Evolutionary conservation across 2,797 vertebrate species (phyloP), one percentile per base, ranked within the genome.

Genomic region (Melanotaenia boesemani): DNA sequence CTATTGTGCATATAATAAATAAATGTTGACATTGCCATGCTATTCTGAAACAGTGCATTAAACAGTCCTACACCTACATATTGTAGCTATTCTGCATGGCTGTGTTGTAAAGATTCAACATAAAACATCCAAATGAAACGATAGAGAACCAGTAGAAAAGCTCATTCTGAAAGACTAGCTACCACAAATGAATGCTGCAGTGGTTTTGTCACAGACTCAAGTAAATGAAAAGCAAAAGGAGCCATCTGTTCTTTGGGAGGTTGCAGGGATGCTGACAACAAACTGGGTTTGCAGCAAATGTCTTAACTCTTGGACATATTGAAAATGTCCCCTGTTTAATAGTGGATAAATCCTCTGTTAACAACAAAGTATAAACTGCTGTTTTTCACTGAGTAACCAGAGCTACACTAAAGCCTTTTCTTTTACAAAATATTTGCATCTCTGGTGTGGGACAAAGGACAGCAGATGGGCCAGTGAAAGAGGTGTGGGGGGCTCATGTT

Each of bases 361-460:
- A 52, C 22, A 22, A n/a, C 10, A 11, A 48, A 6, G 18, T 52
- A 11, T n/a, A n/a, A 41, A n/a, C 48, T 60, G 13, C 20, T 32
- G 58, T 6, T 41, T 64, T 1, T 11, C 11, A 8, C 34, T 3
- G 52, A 41, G 11, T 11, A 16, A 41, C 37, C 32, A 22, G 34
- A 34, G 32, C 26, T 26, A 15, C 22, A 57, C 7, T 6, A 26
- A n/a, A 37, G 24, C 6, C 20, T 62, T 15, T 48, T 50, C 39
- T 48, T 30, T 61, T 30, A 6, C 8, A 20, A 32, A 32, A 6
- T 22, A 15, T 22, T 28, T 61, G 65, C 70, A 55, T 61, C 54
- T 72, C 36, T 44, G 24, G 1, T 8, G 28, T 8, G 65, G 79
- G 74, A 88, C 83, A 90, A 91, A 89, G 84, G 76, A 70, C 67